Base-by-base conservation (phyloP, 2,888 invertebrate genomes). In the Drosophila robusta region DNA sequence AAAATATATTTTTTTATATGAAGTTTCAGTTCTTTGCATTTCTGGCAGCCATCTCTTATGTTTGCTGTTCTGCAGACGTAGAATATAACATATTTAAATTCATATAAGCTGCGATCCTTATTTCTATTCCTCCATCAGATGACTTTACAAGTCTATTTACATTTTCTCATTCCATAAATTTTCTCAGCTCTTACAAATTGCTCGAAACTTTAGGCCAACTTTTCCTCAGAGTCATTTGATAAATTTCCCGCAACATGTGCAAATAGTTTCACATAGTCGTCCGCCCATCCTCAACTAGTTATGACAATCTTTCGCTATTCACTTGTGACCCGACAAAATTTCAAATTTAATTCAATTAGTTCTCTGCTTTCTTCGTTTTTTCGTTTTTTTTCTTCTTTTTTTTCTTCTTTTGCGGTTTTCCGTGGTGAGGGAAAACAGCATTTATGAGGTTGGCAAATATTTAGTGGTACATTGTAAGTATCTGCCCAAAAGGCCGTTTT, bases 341-440 rank as follows among this genome's bases (percentile, higher is more conserved):
- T 65, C 67, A 64, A 85, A 81, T 80, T 74, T 82, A 80, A 81
- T 81, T 81, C 83, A 86, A 86, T 83, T 81, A 80, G 83, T 62
- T 65, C 24, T 42, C 45, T 44, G 1, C 44, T 32, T 58, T 72
- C 56, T 44, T 58, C 39, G 12, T 29, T n/a, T 4, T 6, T 22
- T 63, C 18, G 2, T 18, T 18, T 18, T 2, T 1, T n/a, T 69
- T 61, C 41, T 58, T 39, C 14, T 24, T 14, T 5, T 4, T 50
- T 41, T 45, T 18, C 16, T 44, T 60, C 44, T 61, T 56, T 47
- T 41, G 46, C 12, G 42, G 9, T 11, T n/a, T 5, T 3, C 39
- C 16, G 18, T 29, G 26, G 26, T 29, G 6, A 4, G 44, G 4
- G 24, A 50, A 52, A 50, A 56, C 41, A 52, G 42, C 44, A 56